phyloP scores from a whole-genome alignment of 2,113 vertebrate species.

The Alethe diademata region DNA sequence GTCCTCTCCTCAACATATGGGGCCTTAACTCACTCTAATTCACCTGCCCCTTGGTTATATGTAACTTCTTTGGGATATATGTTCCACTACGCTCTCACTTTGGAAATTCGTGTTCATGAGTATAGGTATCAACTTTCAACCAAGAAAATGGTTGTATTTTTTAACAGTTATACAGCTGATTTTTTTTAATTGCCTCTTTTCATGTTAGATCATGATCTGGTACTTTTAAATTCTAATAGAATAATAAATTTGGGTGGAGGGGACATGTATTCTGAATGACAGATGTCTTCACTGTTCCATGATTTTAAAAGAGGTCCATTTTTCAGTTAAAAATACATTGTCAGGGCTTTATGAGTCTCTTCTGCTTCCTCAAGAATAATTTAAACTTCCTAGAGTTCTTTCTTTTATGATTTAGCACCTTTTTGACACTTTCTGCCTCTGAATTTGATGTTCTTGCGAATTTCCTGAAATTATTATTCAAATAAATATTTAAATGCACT shows the following conservation, averaged over 20 bases:
- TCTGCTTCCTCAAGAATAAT: neutral
- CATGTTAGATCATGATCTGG: neutral
- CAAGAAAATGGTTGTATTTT: neutral
- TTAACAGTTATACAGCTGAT: neutral
- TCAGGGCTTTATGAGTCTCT: neutral
- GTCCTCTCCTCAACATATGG: neutral
- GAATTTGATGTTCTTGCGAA: neutral
- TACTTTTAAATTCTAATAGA: neutral
- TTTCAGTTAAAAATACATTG: neutral
- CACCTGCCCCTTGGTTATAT: neutral
- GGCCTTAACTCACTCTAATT: neutral
- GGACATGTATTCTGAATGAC: neutral
- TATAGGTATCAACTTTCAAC: neutral
- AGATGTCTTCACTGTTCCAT: neutral
- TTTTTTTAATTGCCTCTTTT: neutral
- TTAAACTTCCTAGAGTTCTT: neutral
- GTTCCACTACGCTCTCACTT: neutral
- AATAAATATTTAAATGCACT: neutral
- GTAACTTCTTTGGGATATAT: rapidly evolving
- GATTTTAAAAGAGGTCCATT: neutral
- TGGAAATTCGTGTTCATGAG: neutral
- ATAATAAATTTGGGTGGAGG: neutral
- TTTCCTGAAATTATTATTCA: neutral
- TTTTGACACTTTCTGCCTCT: neutral
- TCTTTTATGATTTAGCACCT: neutral